Evolutionary conservation across 2,888 invertebrate genomes (phyloP), one percentile per base, ranked within the genome.

Genomic region (Antheraea assamensis): DNA sequence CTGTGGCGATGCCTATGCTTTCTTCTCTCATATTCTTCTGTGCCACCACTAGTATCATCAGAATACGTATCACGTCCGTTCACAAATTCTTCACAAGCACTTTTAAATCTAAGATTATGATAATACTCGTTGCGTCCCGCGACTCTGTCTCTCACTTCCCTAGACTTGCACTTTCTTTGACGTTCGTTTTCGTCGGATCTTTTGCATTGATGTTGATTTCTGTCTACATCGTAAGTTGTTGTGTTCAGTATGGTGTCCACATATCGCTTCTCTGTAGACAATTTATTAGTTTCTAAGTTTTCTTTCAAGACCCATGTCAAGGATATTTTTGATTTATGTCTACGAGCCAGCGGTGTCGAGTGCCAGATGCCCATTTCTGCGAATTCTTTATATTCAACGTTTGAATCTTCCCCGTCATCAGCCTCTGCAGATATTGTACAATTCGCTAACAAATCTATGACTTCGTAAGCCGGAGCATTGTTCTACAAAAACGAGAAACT

Each of bases 261-360:
- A 24, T 78, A 80, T 75, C 85, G 80, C 30, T 85, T 89, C 19
- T 88, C 87, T 15, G 77, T 72, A 10, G 86, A 83, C 21, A 85
- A 75, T 78, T 90, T 92, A 31, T 85, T 80, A 70, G 87, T 93
- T 52, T 95, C 95, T 71, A 95, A 93, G 80, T 96, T 96, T 78
- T 96, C 96, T 83, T 96, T 96, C 64, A 97, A 91, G 74, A 97
- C 96, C 97, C 97, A 97, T 73, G 97, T 97, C 74, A 97, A 93
- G 74, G 97, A 97, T 88, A 97, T 95, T 89, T 97, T 97, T 78
- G 97, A 94, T 80, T 94, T 93, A 81, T 94, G 94, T 35, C 93
- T 86, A 70, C 89, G 90, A 58, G 92, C 86, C 77, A 95, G 81
- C 35, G 95, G 92, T 68, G 94, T 92, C 15, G 95, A 94, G 79